Evolutionary conservation across 1,140 invertebrate species (phyloP), one percentile per base, ranked within the genome.

Genomic region (Monomorium pharaonis): DNA sequence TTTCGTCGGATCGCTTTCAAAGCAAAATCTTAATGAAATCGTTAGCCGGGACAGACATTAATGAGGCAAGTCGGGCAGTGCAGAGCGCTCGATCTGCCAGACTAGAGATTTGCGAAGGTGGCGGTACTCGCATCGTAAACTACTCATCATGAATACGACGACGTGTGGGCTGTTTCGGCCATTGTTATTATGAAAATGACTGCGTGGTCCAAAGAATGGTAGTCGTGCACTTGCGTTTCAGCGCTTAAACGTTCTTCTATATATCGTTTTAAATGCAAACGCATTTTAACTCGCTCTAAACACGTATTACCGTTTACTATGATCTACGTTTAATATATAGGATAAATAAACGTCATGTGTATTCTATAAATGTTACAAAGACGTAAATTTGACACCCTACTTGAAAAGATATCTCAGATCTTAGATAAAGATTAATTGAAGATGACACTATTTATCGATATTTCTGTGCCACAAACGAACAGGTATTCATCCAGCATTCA

Each of bases 161-260:
- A 56, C 30, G 88, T 87, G 92, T 92, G 88, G 90, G 91, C 49
- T 47, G 90, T 65, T 65, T 86, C 27, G 33, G 76, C 89, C 86
- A 92, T 92, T 92, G 90, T 92, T 80, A 92, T 89, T 91, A 92
- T 92, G 92, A 90, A 92, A 92, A 92, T 92, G 81, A 85, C 86
- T 62, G 88, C 74, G 88, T 89, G 81, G 88, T 88, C 67, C 75
- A 75, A 91, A 89, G 83, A 87, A 88, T 91, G 87, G 65, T 76
- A 91, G 85, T 85, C 70, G 62, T 33, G 70, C 70, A 76, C 58
- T 81, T 72, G 37, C 42, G 24, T 30, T 10, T 18, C 33, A 14
- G 30, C 14, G 37, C n/a, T n/a, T 18, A n/a, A 44, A 62, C 7
- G 1, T 9, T 24, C 9, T 42, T 72, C 21, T 33, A n/a, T n/a